These are phyloP conservation scores for Psephotus haematonotus DNA, from an alignment of 2,113 vertebrate genomes.

Conservation along the genomic window DNA sequence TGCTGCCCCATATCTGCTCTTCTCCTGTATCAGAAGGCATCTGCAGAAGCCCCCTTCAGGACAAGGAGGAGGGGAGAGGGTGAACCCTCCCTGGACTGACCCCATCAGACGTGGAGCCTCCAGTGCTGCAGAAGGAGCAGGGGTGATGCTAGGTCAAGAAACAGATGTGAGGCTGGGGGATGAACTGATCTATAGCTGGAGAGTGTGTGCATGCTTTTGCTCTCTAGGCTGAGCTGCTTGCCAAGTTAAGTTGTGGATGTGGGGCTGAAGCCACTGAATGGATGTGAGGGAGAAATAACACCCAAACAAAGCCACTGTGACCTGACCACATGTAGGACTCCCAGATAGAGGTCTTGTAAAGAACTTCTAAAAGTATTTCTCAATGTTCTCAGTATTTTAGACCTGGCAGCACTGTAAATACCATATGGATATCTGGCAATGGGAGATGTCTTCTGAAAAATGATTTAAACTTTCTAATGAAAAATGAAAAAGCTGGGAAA, in stretches of 20 bases:
- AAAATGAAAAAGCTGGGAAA: background rate
- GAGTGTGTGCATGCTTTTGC: background rate
- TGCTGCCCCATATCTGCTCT: background rate
- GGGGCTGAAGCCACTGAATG: background rate
- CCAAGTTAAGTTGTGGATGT: background rate
- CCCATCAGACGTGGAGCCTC: background rate
- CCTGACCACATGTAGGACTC: background rate
- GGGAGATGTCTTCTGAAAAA: background rate
- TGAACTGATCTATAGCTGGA: background rate
- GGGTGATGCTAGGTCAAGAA: conserved; percentile 4
- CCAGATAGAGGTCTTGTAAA: background rate
- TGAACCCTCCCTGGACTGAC: background rate
- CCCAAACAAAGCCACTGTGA: background rate
- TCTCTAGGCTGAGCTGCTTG: background rate
- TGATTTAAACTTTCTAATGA: background rate
- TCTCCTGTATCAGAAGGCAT: background rate
- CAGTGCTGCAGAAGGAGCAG: background rate
- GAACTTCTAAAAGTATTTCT: background rate
- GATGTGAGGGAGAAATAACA: rapidly evolving
- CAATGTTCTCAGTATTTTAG: background rate
- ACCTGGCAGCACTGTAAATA: background rate
- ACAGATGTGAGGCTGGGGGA: background rate
- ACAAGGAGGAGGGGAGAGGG: background rate
- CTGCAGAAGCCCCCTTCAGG: background rate
- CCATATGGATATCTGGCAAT: background rate